Conservation (phyloP, 2,888 invertebrate species). For the Villa cingulata region DNA sequence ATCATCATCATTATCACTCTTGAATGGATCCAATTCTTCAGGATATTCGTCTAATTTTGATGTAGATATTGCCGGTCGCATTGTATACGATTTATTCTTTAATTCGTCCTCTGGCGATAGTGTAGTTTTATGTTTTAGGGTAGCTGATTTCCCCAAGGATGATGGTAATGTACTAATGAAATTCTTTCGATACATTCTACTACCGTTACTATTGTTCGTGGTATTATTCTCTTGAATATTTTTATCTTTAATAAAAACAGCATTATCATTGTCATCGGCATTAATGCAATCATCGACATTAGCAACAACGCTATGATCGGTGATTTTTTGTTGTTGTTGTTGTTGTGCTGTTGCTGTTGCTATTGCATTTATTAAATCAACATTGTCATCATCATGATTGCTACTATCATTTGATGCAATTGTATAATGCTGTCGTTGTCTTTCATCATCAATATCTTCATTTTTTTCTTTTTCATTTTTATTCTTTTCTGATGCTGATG, state of each 20-base stretch:
- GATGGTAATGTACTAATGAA: not conserved
- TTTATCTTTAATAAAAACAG: too few relatives aligned
- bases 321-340: too few relatives aligned
- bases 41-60: constrained; percentile 43
- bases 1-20: constrained; percentile 50
- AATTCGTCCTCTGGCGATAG: not conserved
- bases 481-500: too few relatives aligned
- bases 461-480: not conserved
- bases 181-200: too few relatives aligned
- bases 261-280: too few relatives aligned
- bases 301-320: too few relatives aligned
- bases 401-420: not conserved
- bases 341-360: too few relatives aligned
- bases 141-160: not conserved
- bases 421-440: not conserved
- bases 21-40: constrained; percentile 71
- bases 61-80: constrained; percentile 9
- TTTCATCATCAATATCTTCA: not conserved
- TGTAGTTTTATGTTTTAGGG: not conserved
- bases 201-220: too few relatives aligned
- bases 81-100: constrained; percentile 2
- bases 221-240: too few relatives aligned
- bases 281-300: too few relatives aligned
- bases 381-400: not conserved
- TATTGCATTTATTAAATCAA: not conserved